phyloP scores from a whole-genome alignment of 2,797 vertebrate genomes.

The Cephalopachus bancanus region DNA sequence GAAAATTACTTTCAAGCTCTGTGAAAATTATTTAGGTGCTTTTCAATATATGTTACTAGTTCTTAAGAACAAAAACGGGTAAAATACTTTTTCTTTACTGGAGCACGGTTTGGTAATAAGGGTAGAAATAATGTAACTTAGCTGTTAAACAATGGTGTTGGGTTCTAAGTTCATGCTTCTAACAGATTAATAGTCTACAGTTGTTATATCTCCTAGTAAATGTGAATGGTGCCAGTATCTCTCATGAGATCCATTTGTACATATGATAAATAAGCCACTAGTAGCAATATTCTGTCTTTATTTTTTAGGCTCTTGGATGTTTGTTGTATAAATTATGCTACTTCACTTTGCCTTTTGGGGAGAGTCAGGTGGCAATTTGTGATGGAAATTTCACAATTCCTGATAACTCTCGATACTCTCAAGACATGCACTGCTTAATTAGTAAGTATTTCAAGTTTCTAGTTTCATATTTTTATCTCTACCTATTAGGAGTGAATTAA shows the following conservation, averaged over 20 bases:
- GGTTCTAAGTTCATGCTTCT: constrained; percentile 54
- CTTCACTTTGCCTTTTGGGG: constrained; percentile 98
- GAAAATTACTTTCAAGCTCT: constrained; percentile 37
- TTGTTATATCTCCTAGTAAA: constrained; percentile 48
- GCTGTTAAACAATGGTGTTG: neutral
- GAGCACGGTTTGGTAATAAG: constrained; percentile 38
- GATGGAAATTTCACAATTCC: constrained; percentile 99
- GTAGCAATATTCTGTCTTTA: constrained; percentile 66
- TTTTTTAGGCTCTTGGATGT: constrained; percentile 96
- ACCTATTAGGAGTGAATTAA: constrained; percentile 41
- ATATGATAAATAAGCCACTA: constrained; percentile 43
- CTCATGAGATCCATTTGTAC: constrained; percentile 11
- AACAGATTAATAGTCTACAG: neutral
- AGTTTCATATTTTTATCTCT: constrained; percentile 53
- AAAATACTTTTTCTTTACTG: constrained; percentile 57
- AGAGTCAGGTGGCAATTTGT: constrained; percentile 99
- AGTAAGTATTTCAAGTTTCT: constrained; percentile 91
- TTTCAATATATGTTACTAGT: constrained; percentile 48
- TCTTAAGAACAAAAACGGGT: constrained; percentile 56
- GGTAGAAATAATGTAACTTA: constrained; percentile 44
- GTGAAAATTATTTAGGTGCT: constrained; percentile 37
- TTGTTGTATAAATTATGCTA: constrained; percentile 98
- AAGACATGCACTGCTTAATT: constrained; percentile 99
- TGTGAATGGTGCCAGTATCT: neutral
- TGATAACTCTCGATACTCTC: constrained; percentile 97